Base-by-base conservation (phyloP, 1,140 invertebrate genomes). In the Meloidogyne hapla region DNA sequence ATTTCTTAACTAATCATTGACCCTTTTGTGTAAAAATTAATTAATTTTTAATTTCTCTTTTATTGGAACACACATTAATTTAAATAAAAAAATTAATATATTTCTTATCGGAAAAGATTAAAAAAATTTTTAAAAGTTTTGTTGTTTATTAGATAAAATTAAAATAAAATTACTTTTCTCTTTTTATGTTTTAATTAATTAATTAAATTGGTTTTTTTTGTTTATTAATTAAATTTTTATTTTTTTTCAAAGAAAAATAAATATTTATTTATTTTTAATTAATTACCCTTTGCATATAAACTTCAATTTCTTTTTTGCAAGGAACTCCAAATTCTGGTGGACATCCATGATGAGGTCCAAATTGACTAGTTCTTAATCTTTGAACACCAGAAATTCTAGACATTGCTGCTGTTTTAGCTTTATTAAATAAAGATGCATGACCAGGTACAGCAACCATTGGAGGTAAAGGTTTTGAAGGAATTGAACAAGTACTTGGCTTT, bases 381-480 rank as follows among this genome's bases (percentile, higher is more conserved):
- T 73, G 70, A 40, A 73, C 70, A 62, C 94, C 94, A 70, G 92
- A 92, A 85, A 96, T 96, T 26, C 94, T 92, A 38, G 92, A 94
- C 93, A 94, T 94, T 4, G 92, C 85, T 18, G 81, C 87, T 10
- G 83, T 83, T 64, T 84, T 83, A 12, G 85, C 87, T 77, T 87
- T 87, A 76, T 79, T 79, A 80, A 85, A 75, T 48, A 79, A 66
- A 71, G 78, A 81, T 61, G 76, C 67, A 70, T 78, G 45, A 48
- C 76, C 56, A 56, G 48, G 1, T 8, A 56, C n/a, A n/a, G 18
- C n/a, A n/a, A 56, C 18, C 13, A 48, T 48, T 48, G 45, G 15
- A 48, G 45, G 15, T 48, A 48, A 48, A 56, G 48, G 3, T 56
- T n/a, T n/a, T 28, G 38, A 28, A 33, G 48, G 69, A 33, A 48